phyloP scores from a whole-genome alignment of 1,140 invertebrate species.

The Cotesia glomerata region DNA sequence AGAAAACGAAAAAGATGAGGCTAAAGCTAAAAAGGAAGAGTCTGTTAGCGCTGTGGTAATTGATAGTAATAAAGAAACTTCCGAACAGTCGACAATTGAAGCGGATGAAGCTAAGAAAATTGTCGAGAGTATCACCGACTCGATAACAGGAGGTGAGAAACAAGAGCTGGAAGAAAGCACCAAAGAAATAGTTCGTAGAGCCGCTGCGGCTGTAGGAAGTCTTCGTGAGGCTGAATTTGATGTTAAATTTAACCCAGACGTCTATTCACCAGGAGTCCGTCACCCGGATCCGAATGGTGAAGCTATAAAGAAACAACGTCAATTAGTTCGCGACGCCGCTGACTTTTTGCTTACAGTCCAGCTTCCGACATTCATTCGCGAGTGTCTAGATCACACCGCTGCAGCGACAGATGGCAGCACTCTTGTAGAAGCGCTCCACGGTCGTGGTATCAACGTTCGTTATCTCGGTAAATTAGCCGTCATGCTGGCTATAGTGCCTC shows the following conservation, averaged over 20 bases:
- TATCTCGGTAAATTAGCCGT: conserved; percentile 91
- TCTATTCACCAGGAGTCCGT: conserved; percentile 91
- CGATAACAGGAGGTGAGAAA: conserved; percentile 79
- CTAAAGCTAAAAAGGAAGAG: conserved; percentile 36
- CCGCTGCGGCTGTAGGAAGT: conserved; percentile 88
- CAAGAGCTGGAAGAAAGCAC: conserved; percentile 86
- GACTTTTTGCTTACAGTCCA: conserved; percentile 93
- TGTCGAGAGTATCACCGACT: conserved; percentile 86
- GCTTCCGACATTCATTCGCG: conserved; percentile 91
- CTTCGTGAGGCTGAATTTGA: conserved; percentile 94
- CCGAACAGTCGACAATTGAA: conserved; percentile 65
- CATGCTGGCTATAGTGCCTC: conserved; percentile 78
- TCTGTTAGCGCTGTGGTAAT: conserved; percentile 45
- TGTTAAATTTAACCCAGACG: conserved; percentile 97
- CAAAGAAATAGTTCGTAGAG: conserved; percentile 87
- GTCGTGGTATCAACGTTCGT: conserved; percentile 93
- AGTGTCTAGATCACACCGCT: conserved; percentile 89
- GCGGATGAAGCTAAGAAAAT: conserved; percentile 91
- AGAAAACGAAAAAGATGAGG: conserved; percentile 39
- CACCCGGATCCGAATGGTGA: conserved; percentile 77
- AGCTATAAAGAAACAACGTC: conserved; percentile 80
- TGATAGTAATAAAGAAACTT: conserved; percentile 64
- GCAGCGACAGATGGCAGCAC: conserved; percentile 94
- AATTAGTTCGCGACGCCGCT: conserved; percentile 92
- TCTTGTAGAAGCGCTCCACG: conserved; percentile 92